phyloP scores from a whole-genome alignment of 2,113 vertebrate genomes.

The Porphyrio hochstetteri region DNA sequence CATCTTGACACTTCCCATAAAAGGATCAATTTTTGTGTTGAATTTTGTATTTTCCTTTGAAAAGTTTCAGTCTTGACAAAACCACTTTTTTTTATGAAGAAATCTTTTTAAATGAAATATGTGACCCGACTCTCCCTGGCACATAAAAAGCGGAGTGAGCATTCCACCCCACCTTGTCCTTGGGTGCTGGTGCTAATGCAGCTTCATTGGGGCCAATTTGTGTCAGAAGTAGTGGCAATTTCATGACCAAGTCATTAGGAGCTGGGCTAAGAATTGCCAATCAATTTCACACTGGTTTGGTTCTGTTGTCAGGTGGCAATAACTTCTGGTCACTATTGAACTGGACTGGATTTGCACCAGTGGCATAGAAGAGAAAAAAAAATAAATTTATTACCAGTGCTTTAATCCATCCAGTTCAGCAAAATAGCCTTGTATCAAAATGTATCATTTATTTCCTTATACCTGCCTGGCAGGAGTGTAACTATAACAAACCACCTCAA shows the following conservation, averaged over 20 bases:
- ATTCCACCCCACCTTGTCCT: neutral
- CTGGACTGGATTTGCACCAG: conserved; percentile 9
- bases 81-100: neutral
- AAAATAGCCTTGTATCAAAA: conserved; percentile 47
- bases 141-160: neutral
- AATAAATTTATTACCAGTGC: conserved; percentile 11
- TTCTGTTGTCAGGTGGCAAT: neutral
- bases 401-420: conserved; percentile 2
- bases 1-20: neutral
- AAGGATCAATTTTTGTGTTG: neutral
- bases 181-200: rapidly evolving
- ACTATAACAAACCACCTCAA: conserved; percentile 52
- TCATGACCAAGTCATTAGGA: neutral
- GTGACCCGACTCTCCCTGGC: neutral
- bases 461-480: neutral
- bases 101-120: neutral
- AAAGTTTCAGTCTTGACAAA: neutral
- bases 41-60: neutral
- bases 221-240: neutral
- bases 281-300: neutral
- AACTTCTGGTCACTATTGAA: conserved; percentile 2
- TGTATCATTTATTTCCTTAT: conserved; percentile 40
- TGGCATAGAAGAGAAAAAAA: conserved; percentile 5
- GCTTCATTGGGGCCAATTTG: neutral
- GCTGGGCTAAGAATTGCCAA: neutral